Evolutionary conservation across 2,888 invertebrate genomes (phyloP).

Genomic region (Chalcosyrphus nemorum): DNA sequence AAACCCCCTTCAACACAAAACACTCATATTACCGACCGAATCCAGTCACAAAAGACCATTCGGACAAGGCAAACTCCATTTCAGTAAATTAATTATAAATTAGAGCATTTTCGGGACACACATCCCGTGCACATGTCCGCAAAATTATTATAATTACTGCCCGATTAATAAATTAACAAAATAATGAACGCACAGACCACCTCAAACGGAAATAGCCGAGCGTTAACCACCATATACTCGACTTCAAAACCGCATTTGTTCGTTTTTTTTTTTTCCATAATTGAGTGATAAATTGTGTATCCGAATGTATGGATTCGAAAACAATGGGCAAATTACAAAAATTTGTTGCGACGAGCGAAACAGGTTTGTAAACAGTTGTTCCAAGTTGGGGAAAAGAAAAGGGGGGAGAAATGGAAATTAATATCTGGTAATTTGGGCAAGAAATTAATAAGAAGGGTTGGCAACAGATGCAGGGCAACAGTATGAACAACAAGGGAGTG

Average conservation of each 20-base stretch:
- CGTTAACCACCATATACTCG: not conserved
- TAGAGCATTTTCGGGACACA: conserved; percentile 15
- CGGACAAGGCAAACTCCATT: not conserved
- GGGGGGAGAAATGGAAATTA: not conserved
- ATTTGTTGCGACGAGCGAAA: not conserved
- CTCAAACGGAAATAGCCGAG: conserved; percentile 35
- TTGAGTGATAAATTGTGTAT: conserved; percentile 26
- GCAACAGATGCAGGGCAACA: not conserved
- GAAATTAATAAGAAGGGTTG: not conserved
- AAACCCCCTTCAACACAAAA: not conserved
- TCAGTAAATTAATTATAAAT: conserved; percentile 43
- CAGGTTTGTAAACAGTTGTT: not conserved
- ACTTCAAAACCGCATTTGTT: conserved; percentile 3
- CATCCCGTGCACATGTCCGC: conserved; percentile 1
- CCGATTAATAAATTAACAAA: conserved; percentile 43
- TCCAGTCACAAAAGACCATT: not conserved
- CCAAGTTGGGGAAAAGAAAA: not conserved
- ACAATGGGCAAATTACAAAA: not conserved
- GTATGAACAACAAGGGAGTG: not conserved
- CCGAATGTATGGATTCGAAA: not conserved
- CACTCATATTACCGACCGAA: not conserved
- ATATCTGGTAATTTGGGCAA: not conserved
- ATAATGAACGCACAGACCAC: conserved; percentile 24
- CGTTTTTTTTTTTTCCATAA: not conserved
- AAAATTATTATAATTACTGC: conserved; percentile 31